phyloP scores from a whole-genome alignment of 2,888 invertebrate genomes.

The Eupsilia transversa region DNA sequence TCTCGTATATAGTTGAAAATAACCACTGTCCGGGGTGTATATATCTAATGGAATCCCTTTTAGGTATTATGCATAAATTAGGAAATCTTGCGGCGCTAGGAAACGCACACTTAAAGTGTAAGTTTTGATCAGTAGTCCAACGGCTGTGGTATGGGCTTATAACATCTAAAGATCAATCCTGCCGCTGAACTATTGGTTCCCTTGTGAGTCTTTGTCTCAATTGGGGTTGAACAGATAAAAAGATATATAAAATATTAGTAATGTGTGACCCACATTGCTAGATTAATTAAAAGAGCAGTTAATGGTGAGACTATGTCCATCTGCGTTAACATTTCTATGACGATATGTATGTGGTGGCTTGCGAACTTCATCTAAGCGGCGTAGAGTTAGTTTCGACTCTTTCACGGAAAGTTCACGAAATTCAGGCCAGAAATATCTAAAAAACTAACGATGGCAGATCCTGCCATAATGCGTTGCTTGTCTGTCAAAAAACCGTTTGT shows the following conservation, averaged over 20 bases:
- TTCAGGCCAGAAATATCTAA: not conserved
- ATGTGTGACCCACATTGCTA: not conserved
- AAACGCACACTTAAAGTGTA: conserved; percentile 15
- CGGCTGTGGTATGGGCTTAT: not conserved
- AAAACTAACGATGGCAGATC: conserved; percentile 10
- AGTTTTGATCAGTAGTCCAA: not conserved
- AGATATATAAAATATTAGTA: not conserved
- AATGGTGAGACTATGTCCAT: conserved; percentile 33
- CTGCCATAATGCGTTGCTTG: not conserved
- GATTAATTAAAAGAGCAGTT: not conserved
- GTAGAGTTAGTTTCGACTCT: too few relatives aligned
- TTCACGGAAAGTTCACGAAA: not conserved
- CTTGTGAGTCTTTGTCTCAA: not conserved
- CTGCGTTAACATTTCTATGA: conserved; percentile 46
- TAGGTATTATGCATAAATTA: conserved; percentile 15
- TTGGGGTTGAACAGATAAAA: not conserved
- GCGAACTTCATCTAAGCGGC: conserved; percentile 44
- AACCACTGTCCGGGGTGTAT: not conserved
- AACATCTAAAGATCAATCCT: not conserved
- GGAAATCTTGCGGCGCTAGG: conserved; percentile 60
- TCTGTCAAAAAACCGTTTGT: conserved; percentile 23
- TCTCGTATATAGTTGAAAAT: not conserved
- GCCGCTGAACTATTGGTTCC: not conserved
- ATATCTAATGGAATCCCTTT: not conserved
- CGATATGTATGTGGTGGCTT: conserved; percentile 60